These are phyloP conservation scores for Antennarius maculatus DNA, from an alignment of 2,797 vertebrate genomes.

Conservation along the genomic window DNA sequence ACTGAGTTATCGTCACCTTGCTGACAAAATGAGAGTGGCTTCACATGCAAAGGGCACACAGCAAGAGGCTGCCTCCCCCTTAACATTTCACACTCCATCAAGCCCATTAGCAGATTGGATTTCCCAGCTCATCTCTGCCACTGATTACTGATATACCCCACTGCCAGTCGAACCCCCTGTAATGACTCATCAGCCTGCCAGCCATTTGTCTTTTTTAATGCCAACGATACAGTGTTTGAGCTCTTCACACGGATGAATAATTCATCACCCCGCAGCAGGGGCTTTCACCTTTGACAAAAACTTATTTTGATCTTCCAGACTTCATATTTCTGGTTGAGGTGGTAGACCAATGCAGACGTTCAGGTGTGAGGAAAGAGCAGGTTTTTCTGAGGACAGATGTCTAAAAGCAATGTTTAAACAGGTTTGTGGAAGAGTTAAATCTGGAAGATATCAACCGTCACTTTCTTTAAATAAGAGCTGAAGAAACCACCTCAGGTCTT, in stretches of 20 bases:
- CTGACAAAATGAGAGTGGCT: conserved; percentile 53
- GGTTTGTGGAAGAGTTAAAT: conserved; percentile 43
- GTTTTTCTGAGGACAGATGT: conserved; percentile 28
- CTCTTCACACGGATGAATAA: conserved; percentile 35
- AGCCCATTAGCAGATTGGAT: conserved; percentile 76
- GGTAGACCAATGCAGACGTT: conserved; percentile 16
- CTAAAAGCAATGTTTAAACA: conserved; percentile 42
- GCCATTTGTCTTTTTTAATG: conserved; percentile 56
- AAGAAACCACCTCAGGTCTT: conserved; percentile 24
- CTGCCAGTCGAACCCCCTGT: conserved; percentile 51
- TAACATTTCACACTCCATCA: conserved; percentile 77
- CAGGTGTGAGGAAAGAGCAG: conserved; percentile 20
- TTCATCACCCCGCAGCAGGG: conserved; percentile 22
- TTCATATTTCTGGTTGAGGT: conserved; percentile 26
- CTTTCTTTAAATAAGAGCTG: conserved; percentile 44
- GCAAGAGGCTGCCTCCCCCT: conserved; percentile 58
- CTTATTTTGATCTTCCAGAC: conserved; percentile 28
- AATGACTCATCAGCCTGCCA: conserved; percentile 53
- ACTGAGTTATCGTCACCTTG: conserved; percentile 44
- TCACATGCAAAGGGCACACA: conserved; percentile 70
- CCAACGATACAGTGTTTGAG: conserved; percentile 30
- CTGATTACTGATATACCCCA: conserved; percentile 66
- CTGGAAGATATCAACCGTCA: conserved; percentile 27
- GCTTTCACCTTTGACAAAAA: conserved; percentile 34
- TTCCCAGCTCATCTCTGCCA: conserved; percentile 61